These are phyloP conservation scores for Heliconius cydno DNA, from an alignment of 2,888 invertebrate species.

Conservation along the genomic window DNA sequence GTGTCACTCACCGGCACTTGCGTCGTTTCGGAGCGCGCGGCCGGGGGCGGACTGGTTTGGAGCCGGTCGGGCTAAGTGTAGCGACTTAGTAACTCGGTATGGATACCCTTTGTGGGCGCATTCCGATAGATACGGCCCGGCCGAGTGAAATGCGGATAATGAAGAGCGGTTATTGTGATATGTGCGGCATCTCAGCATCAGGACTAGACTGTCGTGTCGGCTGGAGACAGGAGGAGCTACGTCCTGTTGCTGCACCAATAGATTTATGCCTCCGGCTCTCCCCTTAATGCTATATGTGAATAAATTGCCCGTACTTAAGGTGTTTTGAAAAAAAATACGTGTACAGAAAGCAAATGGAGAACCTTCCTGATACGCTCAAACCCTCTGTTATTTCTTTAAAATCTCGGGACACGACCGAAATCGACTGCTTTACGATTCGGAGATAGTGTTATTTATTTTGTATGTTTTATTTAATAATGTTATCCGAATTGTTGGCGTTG, in stretches of 20 bases:
- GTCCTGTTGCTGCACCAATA: slow-evolving; percentile 51
- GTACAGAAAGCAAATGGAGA: slow-evolving; percentile 46
- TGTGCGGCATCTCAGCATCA: slow-evolving; percentile 69
- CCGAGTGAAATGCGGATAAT: slow-evolving; percentile 78
- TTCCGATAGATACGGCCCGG: slow-evolving; percentile 78
- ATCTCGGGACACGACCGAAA: slow-evolving; percentile 50
- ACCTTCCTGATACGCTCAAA: slow-evolving; percentile 49
- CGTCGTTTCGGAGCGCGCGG: slow-evolving; percentile 60
- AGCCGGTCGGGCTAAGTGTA: slow-evolving; percentile 80
- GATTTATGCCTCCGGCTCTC: slow-evolving; percentile 56
- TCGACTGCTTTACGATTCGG: slow-evolving; percentile 69
- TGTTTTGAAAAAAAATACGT: slow-evolving; percentile 50
- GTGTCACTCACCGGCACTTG: slow-evolving; percentile 80
- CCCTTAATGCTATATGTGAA: slow-evolving; percentile 56
- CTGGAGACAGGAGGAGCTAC: slow-evolving; percentile 42
- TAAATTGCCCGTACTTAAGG: slow-evolving; percentile 54
- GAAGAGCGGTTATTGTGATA: slow-evolving; percentile 80
- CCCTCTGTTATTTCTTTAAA: slow-evolving; percentile 52
- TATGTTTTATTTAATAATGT: slow-evolving; percentile 72
- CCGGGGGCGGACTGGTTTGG: slow-evolving; percentile 64
- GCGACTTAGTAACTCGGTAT: slow-evolving; percentile 73
- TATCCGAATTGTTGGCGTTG: slow-evolving; percentile 67
- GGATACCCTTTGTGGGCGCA: slow-evolving; percentile 78
- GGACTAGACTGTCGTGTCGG: slow-evolving; percentile 60
- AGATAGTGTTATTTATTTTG: slow-evolving; percentile 71